Evolutionary conservation across 2,888 invertebrate species (phyloP).

Genomic region (Chydorus sphaericus): DNA sequence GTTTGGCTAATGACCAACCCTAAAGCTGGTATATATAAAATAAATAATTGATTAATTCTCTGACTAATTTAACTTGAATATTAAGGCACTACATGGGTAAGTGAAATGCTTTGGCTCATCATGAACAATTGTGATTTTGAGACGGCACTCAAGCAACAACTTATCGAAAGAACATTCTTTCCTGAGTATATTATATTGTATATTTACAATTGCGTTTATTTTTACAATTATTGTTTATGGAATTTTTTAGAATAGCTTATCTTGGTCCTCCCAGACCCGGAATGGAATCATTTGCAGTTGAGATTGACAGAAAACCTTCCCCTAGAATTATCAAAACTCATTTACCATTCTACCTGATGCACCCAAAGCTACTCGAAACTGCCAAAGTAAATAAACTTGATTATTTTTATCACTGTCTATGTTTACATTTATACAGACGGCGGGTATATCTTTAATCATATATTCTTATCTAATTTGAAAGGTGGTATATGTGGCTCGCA

Average conservation of each 20-base stretch:
- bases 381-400: no score
- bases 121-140: slow-evolving; percentile 23
- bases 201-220: no score
- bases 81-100: slow-evolving; percentile 31
- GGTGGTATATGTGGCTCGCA: slow-evolving; percentile 64
- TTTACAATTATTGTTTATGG: no score
- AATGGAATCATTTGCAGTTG: no score
- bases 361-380: slow-evolving; percentile 15
- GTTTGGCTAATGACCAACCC: slow-evolving; percentile 63
- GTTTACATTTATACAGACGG: background rate
- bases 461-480: slow-evolving; percentile 58
- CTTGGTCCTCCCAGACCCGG: no score
- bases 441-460: no score
- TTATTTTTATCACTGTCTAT: no score
- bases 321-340: slow-evolving; percentile 26
- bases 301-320: slow-evolving; percentile 13
- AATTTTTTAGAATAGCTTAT: no score
- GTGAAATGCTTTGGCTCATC: slow-evolving; percentile 30
- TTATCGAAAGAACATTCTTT: slow-evolving; percentile 30
- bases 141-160: slow-evolving; percentile 26
- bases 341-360: slow-evolving; percentile 24
- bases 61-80: no score
- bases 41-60: no score
- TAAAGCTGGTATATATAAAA: slow-evolving; percentile 51
- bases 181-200: slow-evolving; percentile 23